phyloP scores from a whole-genome alignment of 2,113 vertebrate genomes.

The Dasyornis broadbenti region DNA sequence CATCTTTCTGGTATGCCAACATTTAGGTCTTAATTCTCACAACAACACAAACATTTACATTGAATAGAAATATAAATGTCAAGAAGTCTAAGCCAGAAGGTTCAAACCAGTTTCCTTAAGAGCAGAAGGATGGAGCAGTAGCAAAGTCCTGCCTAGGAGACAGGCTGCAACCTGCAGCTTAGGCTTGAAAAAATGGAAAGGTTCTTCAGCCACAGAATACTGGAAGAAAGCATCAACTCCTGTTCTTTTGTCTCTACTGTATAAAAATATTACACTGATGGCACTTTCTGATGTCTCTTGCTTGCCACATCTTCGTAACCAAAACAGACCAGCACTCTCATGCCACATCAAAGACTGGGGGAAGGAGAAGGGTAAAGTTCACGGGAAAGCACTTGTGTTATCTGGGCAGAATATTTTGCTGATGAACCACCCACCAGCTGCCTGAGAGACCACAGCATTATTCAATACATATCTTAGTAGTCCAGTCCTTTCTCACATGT shows the following conservation, averaged over 20 bases:
- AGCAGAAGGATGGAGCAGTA: neutral
- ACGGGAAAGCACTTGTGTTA: neutral
- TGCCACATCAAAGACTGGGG: fast-evolving
- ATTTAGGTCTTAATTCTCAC: neutral
- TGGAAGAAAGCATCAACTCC: neutral
- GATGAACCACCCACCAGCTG: neutral
- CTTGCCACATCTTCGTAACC: neutral
- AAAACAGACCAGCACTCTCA: neutral
- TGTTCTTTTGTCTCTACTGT: neutral
- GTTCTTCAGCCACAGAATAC: neutral
- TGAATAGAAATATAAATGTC: neutral
- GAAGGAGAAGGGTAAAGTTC: neutral
- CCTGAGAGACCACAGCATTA: neutral
- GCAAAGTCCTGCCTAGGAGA: neutral
- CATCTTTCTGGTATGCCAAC: neutral
- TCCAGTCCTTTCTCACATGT: neutral
- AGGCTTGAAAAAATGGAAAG: neutral
- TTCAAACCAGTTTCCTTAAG: neutral
- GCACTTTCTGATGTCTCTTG: neutral
- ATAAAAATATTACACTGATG: neutral
- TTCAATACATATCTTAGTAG: neutral
- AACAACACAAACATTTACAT: neutral
- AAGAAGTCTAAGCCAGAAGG: neutral
- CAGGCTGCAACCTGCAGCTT: neutral
- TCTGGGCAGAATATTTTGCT: neutral